Evolutionary conservation across 2,797 vertebrate species (phyloP).

Genomic region (Gymnothorax reevesii): DNA sequence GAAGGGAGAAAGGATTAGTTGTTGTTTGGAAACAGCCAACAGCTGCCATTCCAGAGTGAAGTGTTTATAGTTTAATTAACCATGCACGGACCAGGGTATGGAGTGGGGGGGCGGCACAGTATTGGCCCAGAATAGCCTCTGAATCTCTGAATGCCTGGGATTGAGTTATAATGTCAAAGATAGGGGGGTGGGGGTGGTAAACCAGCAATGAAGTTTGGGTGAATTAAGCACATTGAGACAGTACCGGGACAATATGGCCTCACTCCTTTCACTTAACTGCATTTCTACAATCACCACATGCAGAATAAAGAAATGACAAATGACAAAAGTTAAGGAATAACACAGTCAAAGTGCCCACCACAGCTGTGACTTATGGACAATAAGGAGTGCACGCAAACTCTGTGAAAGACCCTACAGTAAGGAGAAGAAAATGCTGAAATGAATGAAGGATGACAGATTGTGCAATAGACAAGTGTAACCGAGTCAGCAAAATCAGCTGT

Average conservation of each 20-base stretch:
- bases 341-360: background rate
- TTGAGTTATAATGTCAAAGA: constrained; percentile 8
- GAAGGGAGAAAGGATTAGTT: constrained; percentile 2
- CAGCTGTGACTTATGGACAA: background rate
- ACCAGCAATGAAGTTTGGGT: background rate
- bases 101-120: background rate
- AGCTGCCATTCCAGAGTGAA: constrained; percentile 27
- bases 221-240: background rate
- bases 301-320: background rate
- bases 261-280: background rate
- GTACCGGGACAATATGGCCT: background rate
- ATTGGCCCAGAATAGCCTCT: constrained; percentile 4
- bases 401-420: background rate
- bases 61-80: constrained; percentile 21
- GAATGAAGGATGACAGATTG: background rate
- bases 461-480: background rate
- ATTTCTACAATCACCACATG: background rate
- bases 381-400: background rate
- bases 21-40: constrained; percentile 26
- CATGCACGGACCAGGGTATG: background rate
- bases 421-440: background rate
- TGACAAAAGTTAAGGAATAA: background rate
- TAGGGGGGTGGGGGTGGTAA: background rate
- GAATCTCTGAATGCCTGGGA: background rate
- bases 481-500: background rate